Conservation (phyloP, 2,888 invertebrate genomes). For the Horisme vitalbata region DNA sequence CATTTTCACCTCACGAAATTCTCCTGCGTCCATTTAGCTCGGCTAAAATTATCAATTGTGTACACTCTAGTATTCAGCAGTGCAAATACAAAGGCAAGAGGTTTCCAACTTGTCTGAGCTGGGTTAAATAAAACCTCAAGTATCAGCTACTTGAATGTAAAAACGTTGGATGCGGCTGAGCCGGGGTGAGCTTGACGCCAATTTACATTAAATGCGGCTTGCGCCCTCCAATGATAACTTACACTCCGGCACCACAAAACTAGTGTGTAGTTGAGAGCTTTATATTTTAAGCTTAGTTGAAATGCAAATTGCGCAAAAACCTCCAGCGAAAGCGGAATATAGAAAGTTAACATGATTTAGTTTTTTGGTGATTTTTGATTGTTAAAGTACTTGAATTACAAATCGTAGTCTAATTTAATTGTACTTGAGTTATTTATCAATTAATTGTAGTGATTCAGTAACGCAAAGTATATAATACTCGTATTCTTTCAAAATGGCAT, state of each 20-base stretch:
- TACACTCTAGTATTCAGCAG: conserved; percentile 62
- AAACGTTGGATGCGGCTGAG: conserved; percentile 65
- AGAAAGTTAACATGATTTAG: conserved; percentile 8
- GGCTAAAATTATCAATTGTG: conserved; percentile 62
- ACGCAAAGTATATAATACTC: too few relatives aligned
- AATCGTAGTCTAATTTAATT: too few relatives aligned
- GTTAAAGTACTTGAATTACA: too few relatives aligned
- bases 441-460: too few relatives aligned
- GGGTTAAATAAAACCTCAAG: conserved; percentile 71
- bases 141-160: conserved; percentile 75
- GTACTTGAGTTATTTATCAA: too few relatives aligned
- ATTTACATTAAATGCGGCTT: conserved; percentile 80
- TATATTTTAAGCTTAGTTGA: conserved; percentile 39
- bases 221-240: conserved; percentile 68
- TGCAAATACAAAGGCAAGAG: conserved; percentile 66
- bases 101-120: conserved; percentile 60
- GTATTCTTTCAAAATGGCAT: too few relatives aligned
- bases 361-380: conserved; percentile 1
- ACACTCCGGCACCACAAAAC: conserved; percentile 55
- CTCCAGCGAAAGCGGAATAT: conserved; percentile 18
- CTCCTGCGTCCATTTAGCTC: conserved; percentile 49
- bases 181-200: conserved; percentile 59
- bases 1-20: conserved; percentile 56
- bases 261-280: conserved; percentile 46
- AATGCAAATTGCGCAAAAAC: conserved; percentile 36